Evolutionary conservation across 2,797 vertebrate species (phyloP).

Genomic region (Myotis planiceps): DNA sequence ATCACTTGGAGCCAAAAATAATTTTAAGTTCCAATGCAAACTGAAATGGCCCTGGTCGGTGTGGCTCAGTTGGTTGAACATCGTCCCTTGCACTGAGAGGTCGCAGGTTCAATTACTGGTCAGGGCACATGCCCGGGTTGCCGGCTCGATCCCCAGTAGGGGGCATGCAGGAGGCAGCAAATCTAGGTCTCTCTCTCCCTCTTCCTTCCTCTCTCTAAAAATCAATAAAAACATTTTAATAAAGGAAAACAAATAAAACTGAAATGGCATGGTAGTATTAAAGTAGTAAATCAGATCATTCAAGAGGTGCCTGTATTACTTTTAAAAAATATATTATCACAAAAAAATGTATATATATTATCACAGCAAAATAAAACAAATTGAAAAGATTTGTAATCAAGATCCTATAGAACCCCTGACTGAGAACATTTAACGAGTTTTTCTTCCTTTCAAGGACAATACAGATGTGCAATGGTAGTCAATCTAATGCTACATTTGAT

Average conservation of each 20-base stretch:
- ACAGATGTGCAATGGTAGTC: neutral
- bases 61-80: too few species aligned
- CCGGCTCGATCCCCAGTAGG: too few species aligned
- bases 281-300: neutral
- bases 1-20: neutral
- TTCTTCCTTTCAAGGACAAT: neutral
- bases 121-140: too few species aligned
- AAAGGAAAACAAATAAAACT: too few species aligned
- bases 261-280: neutral
- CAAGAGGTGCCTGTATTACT: neutral
- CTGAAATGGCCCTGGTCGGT: neutral
- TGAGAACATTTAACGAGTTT: neutral
- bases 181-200: too few species aligned
- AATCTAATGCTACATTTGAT: neutral
- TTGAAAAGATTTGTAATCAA: neutral
- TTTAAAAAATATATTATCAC: neutral
- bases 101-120: too few species aligned
- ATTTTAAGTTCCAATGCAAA: neutral
- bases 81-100: too few species aligned
- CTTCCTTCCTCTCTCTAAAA: too few species aligned
- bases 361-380: constrained; percentile 37
- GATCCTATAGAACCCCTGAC: neutral
- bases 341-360: neutral
- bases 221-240: too few species aligned
- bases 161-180: too few species aligned